Evolutionary conservation across 2,797 vertebrate genomes (phyloP).

Genomic region (Pangasius macronema): DNA sequence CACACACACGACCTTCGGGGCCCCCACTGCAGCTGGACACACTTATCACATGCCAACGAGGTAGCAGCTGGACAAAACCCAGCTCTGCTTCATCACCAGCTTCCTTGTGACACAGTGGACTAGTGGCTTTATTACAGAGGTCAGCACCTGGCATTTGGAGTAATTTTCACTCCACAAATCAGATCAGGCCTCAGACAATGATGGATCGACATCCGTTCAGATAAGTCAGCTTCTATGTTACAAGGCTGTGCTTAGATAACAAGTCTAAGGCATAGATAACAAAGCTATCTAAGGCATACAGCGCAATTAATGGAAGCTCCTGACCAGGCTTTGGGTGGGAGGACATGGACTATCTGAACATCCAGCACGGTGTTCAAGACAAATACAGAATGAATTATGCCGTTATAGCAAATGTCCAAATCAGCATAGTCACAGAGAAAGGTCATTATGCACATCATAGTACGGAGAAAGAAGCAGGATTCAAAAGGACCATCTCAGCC

Average conservation of each 20-base stretch:
- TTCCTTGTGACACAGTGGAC: not conserved
- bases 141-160: conserved; percentile 21
- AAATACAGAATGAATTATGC: not conserved
- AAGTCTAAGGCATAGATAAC: not conserved
- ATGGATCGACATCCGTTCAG: not conserved
- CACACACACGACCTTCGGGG: not conserved
- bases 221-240: not conserved
- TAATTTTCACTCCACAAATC: conserved; percentile 29
- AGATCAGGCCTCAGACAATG: conserved; percentile 10
- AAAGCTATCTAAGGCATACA: not conserved
- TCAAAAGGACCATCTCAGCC: not conserved
- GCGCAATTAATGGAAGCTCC: not conserved
- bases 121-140: not conserved
- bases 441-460: not conserved
- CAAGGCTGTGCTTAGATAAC: not conserved
- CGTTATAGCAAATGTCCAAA: not conserved
- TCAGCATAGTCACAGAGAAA: not conserved
- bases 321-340: not conserved
- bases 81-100: not conserved
- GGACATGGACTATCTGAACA: not conserved
- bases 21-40: not conserved
- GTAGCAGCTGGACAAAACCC: not conserved
- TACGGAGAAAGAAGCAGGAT: not conserved
- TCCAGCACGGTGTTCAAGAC: not conserved
- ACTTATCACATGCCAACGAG: not conserved